Conservation (phyloP, 2,113 vertebrate genomes). For the Coracopsis vasa region DNA sequence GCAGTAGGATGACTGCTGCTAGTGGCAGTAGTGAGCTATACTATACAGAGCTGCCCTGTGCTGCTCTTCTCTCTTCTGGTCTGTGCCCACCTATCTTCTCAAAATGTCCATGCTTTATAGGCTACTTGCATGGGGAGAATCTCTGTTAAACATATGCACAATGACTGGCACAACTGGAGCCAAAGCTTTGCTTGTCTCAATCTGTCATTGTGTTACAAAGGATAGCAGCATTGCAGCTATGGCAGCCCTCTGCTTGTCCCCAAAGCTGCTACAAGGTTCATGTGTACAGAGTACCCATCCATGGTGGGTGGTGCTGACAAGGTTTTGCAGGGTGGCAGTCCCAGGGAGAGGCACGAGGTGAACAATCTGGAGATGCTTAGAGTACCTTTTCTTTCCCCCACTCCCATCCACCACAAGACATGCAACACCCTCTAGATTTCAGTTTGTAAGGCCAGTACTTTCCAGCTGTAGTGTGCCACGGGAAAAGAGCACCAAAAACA, state of each 20-base stretch:
- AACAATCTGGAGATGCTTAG: background rate
- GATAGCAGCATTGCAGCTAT: background rate
- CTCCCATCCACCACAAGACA: background rate
- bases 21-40: background rate
- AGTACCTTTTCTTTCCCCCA: background rate
- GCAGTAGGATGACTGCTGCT: background rate
- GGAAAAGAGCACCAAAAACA: background rate
- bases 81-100: background rate
- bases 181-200: background rate
- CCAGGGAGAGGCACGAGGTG: background rate
- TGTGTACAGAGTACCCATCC: fast-evolving
- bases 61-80: background rate
- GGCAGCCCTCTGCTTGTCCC: background rate
- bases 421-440: background rate
- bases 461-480: background rate
- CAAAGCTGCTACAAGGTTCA: background rate
- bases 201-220: background rate
- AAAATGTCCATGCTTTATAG: background rate
- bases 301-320: background rate
- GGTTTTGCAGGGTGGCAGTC: background rate
- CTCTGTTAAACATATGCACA: background rate
- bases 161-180: background rate
- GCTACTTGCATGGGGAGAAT: background rate
- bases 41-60: background rate
- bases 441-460: background rate